Base-by-base conservation (phyloP, 2,113 vertebrate genomes). In the Kryptolebias marmoratus region DNA sequence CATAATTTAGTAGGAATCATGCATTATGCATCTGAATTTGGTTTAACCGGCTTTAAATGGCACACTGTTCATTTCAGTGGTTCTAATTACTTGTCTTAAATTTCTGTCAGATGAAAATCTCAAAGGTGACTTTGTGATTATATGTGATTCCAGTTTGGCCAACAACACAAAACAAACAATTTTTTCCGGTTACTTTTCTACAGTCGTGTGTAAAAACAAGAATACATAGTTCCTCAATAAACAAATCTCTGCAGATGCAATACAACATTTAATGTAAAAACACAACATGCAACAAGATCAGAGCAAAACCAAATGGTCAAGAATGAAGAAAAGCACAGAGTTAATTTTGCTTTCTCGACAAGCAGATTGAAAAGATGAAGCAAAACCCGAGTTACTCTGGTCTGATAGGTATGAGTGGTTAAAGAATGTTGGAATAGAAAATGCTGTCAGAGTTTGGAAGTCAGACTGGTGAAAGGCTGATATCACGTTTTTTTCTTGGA, bases 1-100 rank as follows among this genome's bases (percentile, higher is more conserved):
- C 84, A 91, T 91, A 79, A 91, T 91, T 91, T 71, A 91, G 68
- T 15, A 64, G 77, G 64, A 62, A 63, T 77, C 77, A 89, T 88
- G 65, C 56, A 90, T 87, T 89, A 88, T 88, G 81, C 49, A 89
- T 90, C 78, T 87, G 59, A 22, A 81, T 73, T 81, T 79, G 71
- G 31, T 74, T 81, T 81, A 81, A 85, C 78, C 58, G 71, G 84
- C 71, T 80, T 64, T 80, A 83, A 85, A 77, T 81, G 79, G 68
- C 80, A 55, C n/a, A 53, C 28, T 61, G 63, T 73, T 76, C 59
- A 49, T 59, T 73, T 77, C 54, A 64, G 71, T 27, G 13, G n/a
- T 57, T 58, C 55, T 75, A 54, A 59, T 72, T 27, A 32, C 28
- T 59, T 54, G 47, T 68, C 42, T 63, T 27, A 28, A 39, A 30